These are phyloP conservation scores for Spondyliosoma cantharus DNA, from an alignment of 2,797 vertebrate species.

Conservation along the genomic window DNA sequence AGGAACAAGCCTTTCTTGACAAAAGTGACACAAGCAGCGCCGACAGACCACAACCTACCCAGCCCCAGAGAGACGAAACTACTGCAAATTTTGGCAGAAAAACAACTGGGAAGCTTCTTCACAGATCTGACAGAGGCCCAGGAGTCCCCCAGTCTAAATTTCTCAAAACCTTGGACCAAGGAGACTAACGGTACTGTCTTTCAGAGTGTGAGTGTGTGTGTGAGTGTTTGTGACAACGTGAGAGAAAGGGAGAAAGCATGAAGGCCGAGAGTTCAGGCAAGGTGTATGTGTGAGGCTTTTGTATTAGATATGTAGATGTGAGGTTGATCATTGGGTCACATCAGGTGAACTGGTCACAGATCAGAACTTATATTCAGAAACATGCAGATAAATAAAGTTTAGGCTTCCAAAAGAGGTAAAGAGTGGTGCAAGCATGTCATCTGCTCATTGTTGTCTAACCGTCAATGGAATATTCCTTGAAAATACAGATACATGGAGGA, in stretches of 20 bases:
- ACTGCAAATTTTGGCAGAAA: slow-evolving; percentile 33
- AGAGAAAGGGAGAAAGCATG: slow-evolving; percentile 17
- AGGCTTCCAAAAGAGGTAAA: not conserved
- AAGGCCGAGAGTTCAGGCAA: not conserved
- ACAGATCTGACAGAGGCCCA: slow-evolving; percentile 36
- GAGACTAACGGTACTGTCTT: slow-evolving; percentile 70
- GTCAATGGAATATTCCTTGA: not conserved
- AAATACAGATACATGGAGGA: not conserved
- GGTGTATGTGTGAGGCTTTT: not conserved
- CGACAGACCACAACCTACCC: slow-evolving; percentile 63
- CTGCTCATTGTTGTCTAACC: not conserved
- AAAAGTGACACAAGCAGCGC: slow-evolving; percentile 58
- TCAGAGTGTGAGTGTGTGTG: slow-evolving; percentile 25
- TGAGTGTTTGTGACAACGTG: slow-evolving; percentile 18
- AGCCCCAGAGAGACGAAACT: slow-evolving; percentile 37
- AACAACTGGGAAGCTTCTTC: slow-evolving; percentile 41
- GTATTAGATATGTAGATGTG: slow-evolving; percentile 6
- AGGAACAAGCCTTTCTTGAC: slow-evolving; percentile 78
- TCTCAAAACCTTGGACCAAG: slow-evolving; percentile 49
- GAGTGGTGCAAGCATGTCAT: not conserved
- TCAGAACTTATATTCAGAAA: slow-evolving; percentile 22
- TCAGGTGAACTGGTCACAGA: slow-evolving; percentile 2
- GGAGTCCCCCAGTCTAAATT: slow-evolving; percentile 17
- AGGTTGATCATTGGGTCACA: not conserved
- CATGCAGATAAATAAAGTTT: not conserved